Evolutionary conservation across 2,888 invertebrate species (phyloP).

Genomic region (Disparrhopalites patrizii): DNA sequence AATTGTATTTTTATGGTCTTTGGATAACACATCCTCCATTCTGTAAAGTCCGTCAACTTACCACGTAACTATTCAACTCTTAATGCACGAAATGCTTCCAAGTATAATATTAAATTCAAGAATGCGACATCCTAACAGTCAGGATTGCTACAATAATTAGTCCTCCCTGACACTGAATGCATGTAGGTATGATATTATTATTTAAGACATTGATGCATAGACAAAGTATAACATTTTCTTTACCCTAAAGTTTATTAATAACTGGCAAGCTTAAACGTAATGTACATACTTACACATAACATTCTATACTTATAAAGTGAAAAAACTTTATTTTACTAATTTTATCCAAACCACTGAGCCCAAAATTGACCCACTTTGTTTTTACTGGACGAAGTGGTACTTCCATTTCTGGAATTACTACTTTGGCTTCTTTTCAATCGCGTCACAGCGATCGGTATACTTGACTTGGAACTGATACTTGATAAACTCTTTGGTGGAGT

Average conservation of each 20-base stretch:
- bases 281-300: not conserved
- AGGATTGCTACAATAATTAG: not conserved
- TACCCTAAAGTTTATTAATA: not conserved
- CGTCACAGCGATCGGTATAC: slow-evolving; percentile 44
- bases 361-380: slow-evolving; percentile 36
- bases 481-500: slow-evolving; percentile 32
- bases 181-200: not conserved
- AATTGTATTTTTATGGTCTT: slow-evolving; percentile 12
- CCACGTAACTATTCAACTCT: no score
- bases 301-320: not conserved
- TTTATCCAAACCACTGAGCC: slow-evolving; percentile 42
- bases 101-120: not conserved
- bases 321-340: not conserved
- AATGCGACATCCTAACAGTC: not conserved
- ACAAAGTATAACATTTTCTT: not conserved
- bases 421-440: slow-evolving; percentile 39
- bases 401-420: slow-evolving; percentile 25
- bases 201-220: not conserved
- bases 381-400: slow-evolving; percentile 20
- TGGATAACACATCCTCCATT: no score
- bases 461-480: slow-evolving; percentile 43
- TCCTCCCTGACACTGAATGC: not conserved
- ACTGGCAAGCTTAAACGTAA: not conserved
- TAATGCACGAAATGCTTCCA: no score
- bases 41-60: no score